Percentiles rank a stretch among this genome's conserved stretches.
Conservation (phyloP, 2,888 invertebrate species). For the Diloba caeruleocephala region DNA sequence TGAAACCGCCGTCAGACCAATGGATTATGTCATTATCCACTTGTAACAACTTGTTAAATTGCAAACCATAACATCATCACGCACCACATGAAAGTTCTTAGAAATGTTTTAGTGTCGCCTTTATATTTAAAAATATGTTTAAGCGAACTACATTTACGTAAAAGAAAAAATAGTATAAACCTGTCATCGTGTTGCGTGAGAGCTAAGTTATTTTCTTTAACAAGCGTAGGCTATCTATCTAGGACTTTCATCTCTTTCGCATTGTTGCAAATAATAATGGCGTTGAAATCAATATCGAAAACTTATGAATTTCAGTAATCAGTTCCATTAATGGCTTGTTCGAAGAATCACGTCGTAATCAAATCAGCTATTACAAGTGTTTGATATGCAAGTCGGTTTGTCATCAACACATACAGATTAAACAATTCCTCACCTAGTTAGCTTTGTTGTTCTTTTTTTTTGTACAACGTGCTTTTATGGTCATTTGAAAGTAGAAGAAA, state of each 20-base stretch:
- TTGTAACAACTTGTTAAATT: conserved; percentile 72
- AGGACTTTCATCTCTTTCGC: conserved; percentile 9
- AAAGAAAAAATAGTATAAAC: conserved; percentile 7
- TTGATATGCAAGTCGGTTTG: conserved; percentile 12
- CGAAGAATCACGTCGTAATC: conserved; percentile 48
- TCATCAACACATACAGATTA: conserved; percentile 10
- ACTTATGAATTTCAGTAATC: conserved; percentile 16
- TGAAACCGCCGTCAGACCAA: conserved; percentile 63
- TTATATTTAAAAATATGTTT: conserved; percentile 42
- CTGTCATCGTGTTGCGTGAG: conserved; percentile 17
- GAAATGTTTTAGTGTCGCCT: conserved; percentile 56
- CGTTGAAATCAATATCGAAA: conserved; percentile 20
- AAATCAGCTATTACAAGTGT: conserved; percentile 36
- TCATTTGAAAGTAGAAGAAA: neutral
- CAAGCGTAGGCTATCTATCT: neutral
- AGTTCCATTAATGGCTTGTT: conserved; percentile 19
- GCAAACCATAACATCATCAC: conserved; percentile 63
- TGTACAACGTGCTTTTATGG: neutral
- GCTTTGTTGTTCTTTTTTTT: neutral
- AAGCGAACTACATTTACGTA: conserved; percentile 10
- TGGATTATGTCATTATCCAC: conserved; percentile 80
- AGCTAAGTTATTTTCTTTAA: too few relatives aligned
- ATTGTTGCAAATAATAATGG: conserved; percentile 20
- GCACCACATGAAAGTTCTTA: conserved; percentile 55
- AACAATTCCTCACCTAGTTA: neutral